Evolutionary conservation across 2,888 invertebrate genomes (phyloP).

Genomic region (Callyntrura guangdongensis): DNA sequence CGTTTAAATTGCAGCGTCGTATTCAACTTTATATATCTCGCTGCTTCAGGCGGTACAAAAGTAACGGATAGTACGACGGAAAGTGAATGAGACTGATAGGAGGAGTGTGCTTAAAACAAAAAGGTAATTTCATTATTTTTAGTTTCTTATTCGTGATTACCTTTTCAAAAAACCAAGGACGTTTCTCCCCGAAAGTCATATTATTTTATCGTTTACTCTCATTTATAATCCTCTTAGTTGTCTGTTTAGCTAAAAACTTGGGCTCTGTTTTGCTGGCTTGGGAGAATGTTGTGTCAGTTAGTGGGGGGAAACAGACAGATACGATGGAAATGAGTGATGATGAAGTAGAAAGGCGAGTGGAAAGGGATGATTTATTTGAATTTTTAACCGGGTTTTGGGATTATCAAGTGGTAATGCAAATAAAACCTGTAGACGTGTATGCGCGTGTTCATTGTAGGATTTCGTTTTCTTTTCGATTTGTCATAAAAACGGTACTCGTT

Average conservation of each 20-base stretch:
- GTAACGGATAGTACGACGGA: background rate
- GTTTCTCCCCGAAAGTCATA: background rate
- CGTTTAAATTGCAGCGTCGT: background rate
- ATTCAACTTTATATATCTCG: background rate
- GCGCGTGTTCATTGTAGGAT: background rate
- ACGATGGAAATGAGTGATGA: background rate
- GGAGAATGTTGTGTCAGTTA: background rate
- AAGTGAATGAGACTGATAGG: background rate
- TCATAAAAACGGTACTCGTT: background rate
- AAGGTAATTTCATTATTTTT: slow-evolving; percentile 47
- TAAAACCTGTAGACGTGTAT: background rate
- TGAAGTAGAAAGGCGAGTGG: slow-evolving; percentile 14
- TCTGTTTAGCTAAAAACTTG: background rate
- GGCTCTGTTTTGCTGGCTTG: background rate
- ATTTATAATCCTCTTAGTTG: background rate
- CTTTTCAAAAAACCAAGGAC: slow-evolving; percentile 7
- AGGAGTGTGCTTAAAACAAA: slow-evolving; percentile 36
- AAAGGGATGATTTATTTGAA: slow-evolving; percentile 62
- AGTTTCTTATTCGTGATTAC: background rate
- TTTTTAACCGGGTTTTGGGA: slow-evolving; percentile 26
- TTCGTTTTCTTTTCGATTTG: background rate
- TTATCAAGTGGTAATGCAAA: background rate
- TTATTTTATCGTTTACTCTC: background rate
- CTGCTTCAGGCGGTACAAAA: slow-evolving; percentile 14
- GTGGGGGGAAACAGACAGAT: background rate